Base-by-base conservation (phyloP, 2,888 invertebrate species). In the Galeopsomyia nigrocyanea region DNA sequence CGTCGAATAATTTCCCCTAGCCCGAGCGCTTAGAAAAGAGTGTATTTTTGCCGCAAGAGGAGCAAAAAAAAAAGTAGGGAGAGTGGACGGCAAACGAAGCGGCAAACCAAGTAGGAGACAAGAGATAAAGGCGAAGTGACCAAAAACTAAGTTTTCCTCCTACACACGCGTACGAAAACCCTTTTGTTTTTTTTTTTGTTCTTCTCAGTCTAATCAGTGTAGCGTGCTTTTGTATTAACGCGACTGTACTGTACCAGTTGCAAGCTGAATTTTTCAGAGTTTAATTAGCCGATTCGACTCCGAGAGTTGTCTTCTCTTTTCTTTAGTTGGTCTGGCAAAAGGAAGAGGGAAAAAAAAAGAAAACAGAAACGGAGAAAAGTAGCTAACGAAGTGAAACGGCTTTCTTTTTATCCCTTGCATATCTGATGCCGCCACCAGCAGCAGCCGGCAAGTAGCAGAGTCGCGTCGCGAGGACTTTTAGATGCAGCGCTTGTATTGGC, bases 141-240 rank as follows among this genome's bases (percentile, higher is more conserved):
- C 55, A 26, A 55, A 71, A 66, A 71, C 60, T 49, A 55, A 57
- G 19, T 53, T 63, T 63, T 50, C 58, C 21, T 16, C n/a, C 3
- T 21, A 21, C 47, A 16, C 63, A n/a, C 39, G 39, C 17, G 2
- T 3, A 31, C 19, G 53, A 47, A 39, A 17, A 31, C 3, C 63
- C 47, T 50, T 49, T 46, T 17, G 26, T 60, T 60, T 67, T 58
- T 39, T 39, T 66, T 17, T 17, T 56, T 17, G 0, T 16, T 17
- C 31, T 39, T 9, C 16, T 53, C 47, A 26, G 55, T 51, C 64
- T 68, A 73, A 73, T 73, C 68, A 73, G 68, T 53, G 58, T 49
- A 3, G n/a, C n/a, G 26, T 63, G 26, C 26, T 26, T 68, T 57
- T 60, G 68, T 68, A 73, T 73, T 66, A 73, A 73, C 68, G 64